A percentile compares a stretch with the other conserved stretches of the same genome.
These are phyloP conservation scores for Dysidea cf. avara DNA, from an alignment of 37 sponge, comb jelly and placozoan species.

Conservation along the genomic window DNA sequence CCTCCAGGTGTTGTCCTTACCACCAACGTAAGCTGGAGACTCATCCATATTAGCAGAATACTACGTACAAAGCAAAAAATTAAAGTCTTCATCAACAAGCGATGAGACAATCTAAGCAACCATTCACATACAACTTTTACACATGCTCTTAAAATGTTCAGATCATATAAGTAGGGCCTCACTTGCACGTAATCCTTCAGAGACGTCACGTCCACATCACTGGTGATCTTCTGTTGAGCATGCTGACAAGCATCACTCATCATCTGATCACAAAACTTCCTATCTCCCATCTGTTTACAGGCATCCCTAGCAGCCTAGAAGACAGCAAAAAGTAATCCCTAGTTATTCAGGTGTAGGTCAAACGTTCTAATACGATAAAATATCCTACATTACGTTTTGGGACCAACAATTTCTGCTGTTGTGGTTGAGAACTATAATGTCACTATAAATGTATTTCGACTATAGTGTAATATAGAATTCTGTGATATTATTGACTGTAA, in stretches of 20 bases:
- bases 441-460: not conserved
- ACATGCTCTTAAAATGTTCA: no score
- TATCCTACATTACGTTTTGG: no score
- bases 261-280: constrained; percentile 84
- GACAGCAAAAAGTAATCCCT: not conserved
- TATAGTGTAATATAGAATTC: constrained; percentile 2
- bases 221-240: constrained; percentile 59
- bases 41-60: constrained; percentile 79
- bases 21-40: constrained; percentile 86
- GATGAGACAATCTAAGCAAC: no score
- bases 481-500: no score
- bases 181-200: constrained; percentile 93
- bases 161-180: not conserved
- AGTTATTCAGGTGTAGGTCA: no score
- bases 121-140: not conserved
- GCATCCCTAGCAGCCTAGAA: constrained; percentile 89
- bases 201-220: constrained; percentile 83
- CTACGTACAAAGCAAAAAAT: constrained; percentile 12
- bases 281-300: constrained; percentile 83
- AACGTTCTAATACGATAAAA: no score
- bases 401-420: not conserved
- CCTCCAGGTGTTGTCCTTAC: constrained; percentile 93
- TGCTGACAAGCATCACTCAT: constrained; percentile 78
- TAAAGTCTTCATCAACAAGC: no score
- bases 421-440: not conserved